phyloP scores from a whole-genome alignment of 2,888 invertebrate species.

The Cryptus armator region DNA sequence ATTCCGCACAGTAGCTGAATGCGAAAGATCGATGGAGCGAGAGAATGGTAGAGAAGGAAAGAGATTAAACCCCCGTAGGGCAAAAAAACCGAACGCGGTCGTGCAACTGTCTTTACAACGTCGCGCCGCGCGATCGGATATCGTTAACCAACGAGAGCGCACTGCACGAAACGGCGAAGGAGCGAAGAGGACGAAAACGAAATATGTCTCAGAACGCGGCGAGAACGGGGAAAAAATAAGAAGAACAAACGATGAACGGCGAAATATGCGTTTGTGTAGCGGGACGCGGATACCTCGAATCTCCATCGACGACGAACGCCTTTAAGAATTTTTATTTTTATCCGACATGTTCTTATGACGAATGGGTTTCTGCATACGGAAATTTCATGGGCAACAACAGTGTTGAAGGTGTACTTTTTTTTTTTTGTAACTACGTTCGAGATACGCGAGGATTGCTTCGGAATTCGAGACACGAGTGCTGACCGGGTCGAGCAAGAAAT shows the following conservation, averaged over 20 bases:
- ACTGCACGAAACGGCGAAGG: constrained; percentile 11
- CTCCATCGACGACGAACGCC: constrained; percentile 12
- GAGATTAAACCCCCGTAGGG: constrained; percentile 33
- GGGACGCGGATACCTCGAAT: background rate
- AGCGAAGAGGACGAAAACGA: constrained; percentile 22
- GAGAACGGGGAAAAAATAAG: constrained; percentile 37
- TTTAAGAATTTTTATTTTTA: background rate
- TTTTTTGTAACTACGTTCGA: background rate
- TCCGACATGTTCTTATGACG: constrained; percentile 8
- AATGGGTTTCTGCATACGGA: constrained; percentile 17
- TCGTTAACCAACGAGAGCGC: constrained; percentile 52
- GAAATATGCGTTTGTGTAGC: constrained; percentile 14
- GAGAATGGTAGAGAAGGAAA: constrained; percentile 13
- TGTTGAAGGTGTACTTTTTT: background rate
- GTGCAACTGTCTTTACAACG: constrained; percentile 59
- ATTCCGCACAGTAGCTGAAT: constrained; percentile 34
- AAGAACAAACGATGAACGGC: background rate
- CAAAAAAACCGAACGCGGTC: constrained; percentile 63
- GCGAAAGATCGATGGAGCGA: constrained; percentile 59
- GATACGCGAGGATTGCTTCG: background rate
- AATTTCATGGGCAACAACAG: background rate
- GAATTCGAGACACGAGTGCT: background rate
- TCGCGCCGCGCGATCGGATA: constrained; percentile 44
- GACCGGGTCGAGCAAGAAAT: background rate
- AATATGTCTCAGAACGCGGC: constrained; percentile 26